Percentiles rank a stretch among this genome's conserved stretches.
Conservation (phyloP, 2,797 vertebrate genomes). For the Acanthiza pusilla region DNA sequence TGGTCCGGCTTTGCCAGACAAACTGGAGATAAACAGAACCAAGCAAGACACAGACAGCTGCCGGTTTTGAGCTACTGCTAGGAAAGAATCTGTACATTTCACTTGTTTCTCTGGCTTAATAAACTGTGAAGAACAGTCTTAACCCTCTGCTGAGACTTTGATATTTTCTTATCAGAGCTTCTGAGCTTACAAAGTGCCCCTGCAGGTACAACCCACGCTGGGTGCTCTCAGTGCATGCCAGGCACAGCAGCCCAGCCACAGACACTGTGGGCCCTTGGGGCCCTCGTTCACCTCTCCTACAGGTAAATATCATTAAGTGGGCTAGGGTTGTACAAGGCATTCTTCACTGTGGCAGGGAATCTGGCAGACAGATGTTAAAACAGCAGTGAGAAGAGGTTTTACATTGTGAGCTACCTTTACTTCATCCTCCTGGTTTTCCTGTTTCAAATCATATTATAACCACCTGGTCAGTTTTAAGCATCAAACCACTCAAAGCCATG, state of each 20-base stretch:
- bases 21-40: neutral
- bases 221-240: rapidly evolving
- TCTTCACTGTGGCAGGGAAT: neutral
- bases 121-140: neutral
- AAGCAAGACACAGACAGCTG: neutral
- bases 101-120: neutral
- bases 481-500: neutral
- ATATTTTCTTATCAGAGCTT: neutral
- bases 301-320: neutral
- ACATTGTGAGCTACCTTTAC: neutral
- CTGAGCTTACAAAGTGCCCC: neutral
- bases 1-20: neutral
- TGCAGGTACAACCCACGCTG: neutral
- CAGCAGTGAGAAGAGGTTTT: neutral
- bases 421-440: neutral
- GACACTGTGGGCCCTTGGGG: no score
- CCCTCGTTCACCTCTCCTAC: neutral
- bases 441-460: neutral
- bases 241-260: neutral
- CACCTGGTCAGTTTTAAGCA: neutral
- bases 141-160: neutral
- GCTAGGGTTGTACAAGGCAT: neutral
- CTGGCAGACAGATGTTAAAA: neutral
- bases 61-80: neutral
- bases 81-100: neutral